Evolutionary conservation across 2,113 vertebrate species (phyloP).

Genomic region (Cygnus buccinator): DNA sequence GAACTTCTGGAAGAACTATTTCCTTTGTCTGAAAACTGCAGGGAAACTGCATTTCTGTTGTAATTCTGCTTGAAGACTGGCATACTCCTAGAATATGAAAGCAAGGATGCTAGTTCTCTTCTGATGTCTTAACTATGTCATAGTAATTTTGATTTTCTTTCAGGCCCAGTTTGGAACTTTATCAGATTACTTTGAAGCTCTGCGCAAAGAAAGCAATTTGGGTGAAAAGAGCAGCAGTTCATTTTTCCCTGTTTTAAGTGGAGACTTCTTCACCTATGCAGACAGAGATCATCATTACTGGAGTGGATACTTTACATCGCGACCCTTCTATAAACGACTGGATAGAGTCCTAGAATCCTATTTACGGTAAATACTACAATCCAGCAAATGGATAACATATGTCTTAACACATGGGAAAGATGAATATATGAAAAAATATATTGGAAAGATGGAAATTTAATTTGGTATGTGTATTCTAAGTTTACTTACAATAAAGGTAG

Average conservation of each 20-base stretch:
- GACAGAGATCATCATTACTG: slow-evolving; percentile 95
- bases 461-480: not conserved
- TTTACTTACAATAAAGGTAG: not conserved
- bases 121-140: not conserved
- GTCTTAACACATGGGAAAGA: not conserved
- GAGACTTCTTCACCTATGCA: slow-evolving; percentile 96
- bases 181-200: slow-evolving; percentile 89
- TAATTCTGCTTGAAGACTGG: not conserved
- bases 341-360: slow-evolving; percentile 87
- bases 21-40: not conserved
- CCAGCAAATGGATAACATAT: not conserved
- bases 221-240: slow-evolving; percentile 48
- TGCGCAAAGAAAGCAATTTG: slow-evolving; percentile 73
- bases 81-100: not conserved
- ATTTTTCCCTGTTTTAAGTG: slow-evolving; percentile 83
- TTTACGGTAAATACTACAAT: slow-evolving; percentile 77
- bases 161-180: slow-evolving; percentile 93
- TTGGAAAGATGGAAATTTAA: not conserved
- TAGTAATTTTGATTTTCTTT: slow-evolving; percentile 22
- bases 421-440: not conserved
- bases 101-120: not conserved
- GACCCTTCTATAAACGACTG: slow-evolving; percentile 91
- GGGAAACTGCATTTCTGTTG: not conserved
- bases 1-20: not conserved
- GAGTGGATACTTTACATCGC: slow-evolving; percentile 94